Evolutionary conservation across 2,113 vertebrate species (phyloP), one percentile per base, ranked within the genome.

Genomic region (Menidia beryllina): DNA sequence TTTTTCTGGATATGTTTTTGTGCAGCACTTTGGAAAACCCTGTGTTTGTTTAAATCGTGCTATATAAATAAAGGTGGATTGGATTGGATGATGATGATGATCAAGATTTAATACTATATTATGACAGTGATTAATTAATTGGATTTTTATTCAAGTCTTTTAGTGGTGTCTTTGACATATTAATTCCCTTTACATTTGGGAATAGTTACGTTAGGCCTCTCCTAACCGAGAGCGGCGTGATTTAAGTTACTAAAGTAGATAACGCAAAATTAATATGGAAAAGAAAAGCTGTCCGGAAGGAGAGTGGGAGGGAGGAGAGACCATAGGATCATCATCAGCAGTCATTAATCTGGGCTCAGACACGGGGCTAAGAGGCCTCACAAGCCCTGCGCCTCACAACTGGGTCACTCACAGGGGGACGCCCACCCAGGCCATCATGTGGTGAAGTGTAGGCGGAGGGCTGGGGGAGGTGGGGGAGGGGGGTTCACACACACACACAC

Each of bases 341-440:
- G 88, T 90, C 90, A 93, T 93, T 94, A 94, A 94, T 94, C 93
- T 93, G 91, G 89, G 92, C 91, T 92, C 89, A 94, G 93, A 94
- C 92, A 90, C 75, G 49, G 72, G 85, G 91, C 85, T 87, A 88
- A 90, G 89, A 89, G 83, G 86, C 76, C 91, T 91, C 77, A 55
- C 78, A 83, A 91, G 88, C 84, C 86, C 77, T 57, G 79, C 59
- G 84, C 83, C 80, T 88, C 79, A 91, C 91, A 92, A 93, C 88
- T 93, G 88, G 92, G 93, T 93, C 92, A 93, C 85, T 89, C 83
- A 76, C 80, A 77, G 77, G 88, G 86, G 75, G 83, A 86, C 73
- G 83, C 83, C 83, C 84, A 87, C 85, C 81, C 86, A 86, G 87
- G 80, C 86, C 87, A 91, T 88, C 86, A 87, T 92, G 89, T 89